Percentiles rank a stretch among this genome's conserved stretches.
phyloP scores from a whole-genome alignment of 2,888 invertebrate genomes.

The Chrysina gloriosa region DNA sequence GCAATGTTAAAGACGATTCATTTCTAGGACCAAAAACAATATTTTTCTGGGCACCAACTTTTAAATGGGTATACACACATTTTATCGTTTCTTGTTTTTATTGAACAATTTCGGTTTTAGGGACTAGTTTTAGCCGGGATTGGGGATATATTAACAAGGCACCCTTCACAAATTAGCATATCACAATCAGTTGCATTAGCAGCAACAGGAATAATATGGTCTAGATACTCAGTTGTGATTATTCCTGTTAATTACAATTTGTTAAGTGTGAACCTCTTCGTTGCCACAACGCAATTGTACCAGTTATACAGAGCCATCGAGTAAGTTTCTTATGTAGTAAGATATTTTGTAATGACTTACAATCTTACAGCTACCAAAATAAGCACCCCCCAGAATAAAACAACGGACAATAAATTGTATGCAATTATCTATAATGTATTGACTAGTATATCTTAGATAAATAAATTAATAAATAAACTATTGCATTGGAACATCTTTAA shows the following conservation, averaged over 20 bases:
- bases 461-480: neutral
- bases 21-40: constrained; percentile 95
- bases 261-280: constrained; percentile 96
- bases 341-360: no score
- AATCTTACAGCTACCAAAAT: constrained; percentile 35
- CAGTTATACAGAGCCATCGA: constrained; percentile 80
- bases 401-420: neutral
- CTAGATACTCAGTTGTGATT: constrained; percentile 94
- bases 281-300: constrained; percentile 85
- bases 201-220: constrained; percentile 94
- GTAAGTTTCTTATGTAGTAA: constrained; percentile 54
- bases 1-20: neutral
- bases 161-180: constrained; percentile 88
- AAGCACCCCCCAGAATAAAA: constrained; percentile 18
- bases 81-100: neutral
- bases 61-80: constrained; percentile 97
- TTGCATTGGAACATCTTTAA: constrained; percentile 65
- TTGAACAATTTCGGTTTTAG: constrained; percentile 60
- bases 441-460: constrained; percentile 27
- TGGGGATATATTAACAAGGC: constrained; percentile 84
- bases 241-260: constrained; percentile 96
- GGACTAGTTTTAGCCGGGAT: constrained; percentile 89
- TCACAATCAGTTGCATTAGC: constrained; percentile 85
- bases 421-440: neutral
- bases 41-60: constrained; percentile 98